These are phyloP conservation scores for Drosophila grimshawi DNA, from an alignment of 1,140 invertebrate species.

Conservation along the genomic window DNA sequence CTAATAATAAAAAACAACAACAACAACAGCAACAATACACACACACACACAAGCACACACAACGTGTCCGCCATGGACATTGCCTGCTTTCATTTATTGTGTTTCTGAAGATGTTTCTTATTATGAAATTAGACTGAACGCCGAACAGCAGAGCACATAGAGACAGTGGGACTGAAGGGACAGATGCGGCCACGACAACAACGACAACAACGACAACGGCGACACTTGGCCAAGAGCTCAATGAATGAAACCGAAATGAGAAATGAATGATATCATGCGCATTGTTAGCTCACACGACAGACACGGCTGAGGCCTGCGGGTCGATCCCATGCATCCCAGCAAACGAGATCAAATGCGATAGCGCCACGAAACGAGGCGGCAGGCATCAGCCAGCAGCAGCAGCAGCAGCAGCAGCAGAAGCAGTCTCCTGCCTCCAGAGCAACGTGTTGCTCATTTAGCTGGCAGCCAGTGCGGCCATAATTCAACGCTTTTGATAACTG, in stretches of 20 bases:
- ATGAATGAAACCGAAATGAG: constrained; percentile 80
- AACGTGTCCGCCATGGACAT: constrained; percentile 46
- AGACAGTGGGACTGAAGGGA: constrained; percentile 1
- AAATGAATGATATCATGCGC: constrained; percentile 80
- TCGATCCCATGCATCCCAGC: constrained; percentile 59
- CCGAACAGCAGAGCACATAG: constrained; percentile 7
- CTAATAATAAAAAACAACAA: constrained; percentile 49
- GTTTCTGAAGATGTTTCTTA: constrained; percentile 76
- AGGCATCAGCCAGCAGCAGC: constrained; percentile 38
- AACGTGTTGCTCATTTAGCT: constrained; percentile 79
- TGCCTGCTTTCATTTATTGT: constrained; percentile 63
- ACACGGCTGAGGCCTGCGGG: constrained; percentile 57
- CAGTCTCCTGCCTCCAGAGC: constrained; percentile 16
- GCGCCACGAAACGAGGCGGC: constrained; percentile 72
- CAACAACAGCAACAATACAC: constrained; percentile 6
- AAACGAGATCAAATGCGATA: constrained; percentile 84
- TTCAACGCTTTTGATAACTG: constrained; percentile 81
- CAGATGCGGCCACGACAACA: constrained; percentile 18
- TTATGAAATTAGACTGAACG: constrained; percentile 82
- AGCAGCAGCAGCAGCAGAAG: constrained; percentile 1
- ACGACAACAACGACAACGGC: constrained; percentile 23
- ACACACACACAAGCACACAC: constrained; percentile 13
- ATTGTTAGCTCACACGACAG: constrained; percentile 63
- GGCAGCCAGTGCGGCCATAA: constrained; percentile 75
- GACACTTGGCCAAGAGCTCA: constrained; percentile 74